phyloP scores from a whole-genome alignment of 2,797 vertebrate species.

The Rhinatrema bivittatum region DNA sequence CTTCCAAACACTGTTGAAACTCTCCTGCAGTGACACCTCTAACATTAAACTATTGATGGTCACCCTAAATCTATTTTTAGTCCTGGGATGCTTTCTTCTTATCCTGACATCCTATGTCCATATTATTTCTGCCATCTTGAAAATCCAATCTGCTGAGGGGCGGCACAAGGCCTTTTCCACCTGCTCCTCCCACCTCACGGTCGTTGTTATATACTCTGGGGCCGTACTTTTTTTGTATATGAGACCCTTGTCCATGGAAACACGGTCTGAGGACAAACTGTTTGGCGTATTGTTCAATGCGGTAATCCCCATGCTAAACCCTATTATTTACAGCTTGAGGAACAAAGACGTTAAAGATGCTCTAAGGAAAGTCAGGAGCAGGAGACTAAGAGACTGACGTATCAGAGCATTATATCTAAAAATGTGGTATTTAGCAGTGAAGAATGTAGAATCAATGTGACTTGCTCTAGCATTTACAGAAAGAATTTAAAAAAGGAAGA shows the following conservation, averaged over 20 bases:
- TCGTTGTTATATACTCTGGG: constrained; percentile 21
- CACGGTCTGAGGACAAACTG: no score
- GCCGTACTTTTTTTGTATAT: constrained; percentile 15
- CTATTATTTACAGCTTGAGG: no score
- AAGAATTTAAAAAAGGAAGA: no score
- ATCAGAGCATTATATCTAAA: no score
- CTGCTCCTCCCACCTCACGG: constrained; percentile 15
- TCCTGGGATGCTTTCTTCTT: constrained; percentile 17
- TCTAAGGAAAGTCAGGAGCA: no score
- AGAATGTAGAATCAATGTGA: no score
- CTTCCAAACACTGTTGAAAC: background rate
- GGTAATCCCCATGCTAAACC: no score
- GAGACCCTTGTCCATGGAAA: background rate
- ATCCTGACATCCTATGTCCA: constrained; percentile 7
- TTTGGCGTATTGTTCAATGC: no score
- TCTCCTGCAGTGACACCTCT: background rate
- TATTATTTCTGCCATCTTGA: constrained; percentile 1
- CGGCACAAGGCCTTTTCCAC: constrained; percentile 6
- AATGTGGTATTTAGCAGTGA: no score
- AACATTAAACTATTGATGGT: background rate
- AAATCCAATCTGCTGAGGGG: background rate
- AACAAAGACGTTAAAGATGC: no score
- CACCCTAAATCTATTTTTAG: background rate
- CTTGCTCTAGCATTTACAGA: no score
- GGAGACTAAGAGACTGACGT: no score